Conservation (phyloP, 1,140 invertebrate species). For the Drosophila ambigua region DNA sequence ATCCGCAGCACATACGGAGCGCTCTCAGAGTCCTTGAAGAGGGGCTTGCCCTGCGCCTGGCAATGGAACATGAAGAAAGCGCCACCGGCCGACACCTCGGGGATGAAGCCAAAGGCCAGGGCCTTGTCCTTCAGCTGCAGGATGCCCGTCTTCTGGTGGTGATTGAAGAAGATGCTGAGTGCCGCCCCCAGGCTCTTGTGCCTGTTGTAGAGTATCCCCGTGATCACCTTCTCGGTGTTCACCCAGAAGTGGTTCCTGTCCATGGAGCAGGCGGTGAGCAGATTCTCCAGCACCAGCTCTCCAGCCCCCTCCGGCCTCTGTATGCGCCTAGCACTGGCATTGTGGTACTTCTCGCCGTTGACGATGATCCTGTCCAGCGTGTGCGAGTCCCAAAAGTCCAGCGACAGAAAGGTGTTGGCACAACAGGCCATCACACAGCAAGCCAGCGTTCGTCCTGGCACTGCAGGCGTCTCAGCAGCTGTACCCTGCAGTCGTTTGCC, state of each 20-base stretch:
- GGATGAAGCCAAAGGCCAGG: conserved; percentile 85
- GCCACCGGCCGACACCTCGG: conserved; percentile 29
- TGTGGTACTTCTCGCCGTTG: conserved; percentile 85
- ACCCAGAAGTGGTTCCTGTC: conserved; percentile 85
- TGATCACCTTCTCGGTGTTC: conserved; percentile 84
- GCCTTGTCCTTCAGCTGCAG: conserved; percentile 84
- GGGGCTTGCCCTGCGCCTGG: conserved; percentile 84
- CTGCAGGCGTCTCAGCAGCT: neutral
- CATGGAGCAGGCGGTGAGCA: conserved; percentile 77
- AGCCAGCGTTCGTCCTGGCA: conserved; percentile 61
- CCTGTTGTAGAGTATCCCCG: conserved; percentile 85
- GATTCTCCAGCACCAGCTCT: conserved; percentile 83
- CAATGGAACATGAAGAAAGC: conserved; percentile 87
- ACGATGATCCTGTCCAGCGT: conserved; percentile 85
- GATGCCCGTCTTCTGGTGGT: conserved; percentile 83
- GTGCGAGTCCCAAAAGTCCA: conserved; percentile 85
- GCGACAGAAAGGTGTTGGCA: conserved; percentile 84
- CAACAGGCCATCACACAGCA: conserved; percentile 85
- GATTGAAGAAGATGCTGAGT: conserved; percentile 85
- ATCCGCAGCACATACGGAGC: conserved; percentile 85
- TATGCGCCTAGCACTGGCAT: conserved; percentile 82
- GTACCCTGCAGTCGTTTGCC: too few relatives aligned
- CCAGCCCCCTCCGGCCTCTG: conserved; percentile 76
- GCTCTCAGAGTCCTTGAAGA: conserved; percentile 85
- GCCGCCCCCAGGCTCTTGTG: conserved; percentile 85